phyloP scores from a whole-genome alignment of 2,113 vertebrate species.

The Ctenomys sociabilis region DNA sequence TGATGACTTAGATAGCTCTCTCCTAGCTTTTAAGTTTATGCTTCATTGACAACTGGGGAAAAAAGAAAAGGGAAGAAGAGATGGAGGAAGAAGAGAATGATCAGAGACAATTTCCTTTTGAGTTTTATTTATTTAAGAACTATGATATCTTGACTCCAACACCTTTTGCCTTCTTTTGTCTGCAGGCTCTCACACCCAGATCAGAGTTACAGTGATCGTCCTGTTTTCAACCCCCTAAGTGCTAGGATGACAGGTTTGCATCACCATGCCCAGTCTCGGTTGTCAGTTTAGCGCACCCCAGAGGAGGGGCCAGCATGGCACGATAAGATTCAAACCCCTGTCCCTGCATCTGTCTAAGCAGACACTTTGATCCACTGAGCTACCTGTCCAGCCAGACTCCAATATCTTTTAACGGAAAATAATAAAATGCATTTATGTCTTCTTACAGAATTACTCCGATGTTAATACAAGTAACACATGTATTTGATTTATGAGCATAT shows the following conservation, averaged over 20 bases:
- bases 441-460: neutral
- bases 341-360: no score
- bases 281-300: no score
- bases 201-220: no score
- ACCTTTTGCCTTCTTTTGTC: neutral
- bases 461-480: neutral
- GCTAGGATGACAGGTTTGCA: no score
- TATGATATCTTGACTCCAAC: neutral
- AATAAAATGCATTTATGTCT: neutral
- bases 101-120: neutral
- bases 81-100: neutral
- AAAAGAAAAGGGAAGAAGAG: no score
- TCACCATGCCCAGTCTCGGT: no score
- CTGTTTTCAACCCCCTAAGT: no score
- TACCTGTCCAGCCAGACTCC: neutral
- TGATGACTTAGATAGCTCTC: neutral
- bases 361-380: no score
- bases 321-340: no score
- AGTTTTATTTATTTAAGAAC: conserved; percentile 27
- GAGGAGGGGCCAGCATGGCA: no score
- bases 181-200: no score
- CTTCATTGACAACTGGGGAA: neutral
- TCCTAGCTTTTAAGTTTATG: neutral
- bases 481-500: neutral
- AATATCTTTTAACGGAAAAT: neutral